These are phyloP conservation scores for Peromyscus leucopus DNA, from an alignment of 2,113 vertebrate genomes.

Conservation along the genomic window DNA sequence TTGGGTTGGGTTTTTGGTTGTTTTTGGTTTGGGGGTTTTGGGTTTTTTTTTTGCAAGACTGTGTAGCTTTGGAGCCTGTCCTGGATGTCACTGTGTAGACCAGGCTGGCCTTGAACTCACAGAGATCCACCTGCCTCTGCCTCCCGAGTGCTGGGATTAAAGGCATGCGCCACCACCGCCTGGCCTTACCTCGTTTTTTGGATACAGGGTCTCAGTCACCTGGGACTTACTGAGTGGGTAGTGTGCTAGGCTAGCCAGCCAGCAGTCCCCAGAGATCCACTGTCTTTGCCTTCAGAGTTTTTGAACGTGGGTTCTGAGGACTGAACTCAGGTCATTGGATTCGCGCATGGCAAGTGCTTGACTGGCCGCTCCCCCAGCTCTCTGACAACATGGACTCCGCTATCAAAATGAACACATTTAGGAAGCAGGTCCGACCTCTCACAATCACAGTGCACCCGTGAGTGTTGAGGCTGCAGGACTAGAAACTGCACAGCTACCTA, in stretches of 20 bases:
- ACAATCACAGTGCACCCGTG: neutral
- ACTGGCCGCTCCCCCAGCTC: neutral
- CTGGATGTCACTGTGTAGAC: too few relatives aligned
- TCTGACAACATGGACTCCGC: neutral
- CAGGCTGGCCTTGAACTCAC: too few relatives aligned
- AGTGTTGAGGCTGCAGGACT: neutral
- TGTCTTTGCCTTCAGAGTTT: too few relatives aligned
- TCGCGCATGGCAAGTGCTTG: neutral
- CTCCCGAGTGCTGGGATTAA: too few relatives aligned
- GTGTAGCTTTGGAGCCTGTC: too few relatives aligned
- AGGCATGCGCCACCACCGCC: too few relatives aligned
- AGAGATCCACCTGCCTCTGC: too few relatives aligned
- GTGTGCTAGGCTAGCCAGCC: neutral
- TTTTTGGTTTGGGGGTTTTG: too few relatives aligned
- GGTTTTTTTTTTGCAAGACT: too few relatives aligned
- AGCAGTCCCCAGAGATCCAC: neutral
- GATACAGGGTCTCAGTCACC: neutral
- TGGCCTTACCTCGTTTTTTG: neutral
- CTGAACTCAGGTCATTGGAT: neutral
- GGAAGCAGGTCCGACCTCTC: neutral
- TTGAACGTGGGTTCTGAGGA: neutral
- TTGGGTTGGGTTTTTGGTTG: too few relatives aligned
- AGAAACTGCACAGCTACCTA: neutral
- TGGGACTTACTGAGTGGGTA: neutral
- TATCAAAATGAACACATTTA: neutral